These are phyloP conservation scores for Temnothorax longispinosus DNA, from an alignment of 1,140 invertebrate species.

Conservation along the genomic window DNA sequence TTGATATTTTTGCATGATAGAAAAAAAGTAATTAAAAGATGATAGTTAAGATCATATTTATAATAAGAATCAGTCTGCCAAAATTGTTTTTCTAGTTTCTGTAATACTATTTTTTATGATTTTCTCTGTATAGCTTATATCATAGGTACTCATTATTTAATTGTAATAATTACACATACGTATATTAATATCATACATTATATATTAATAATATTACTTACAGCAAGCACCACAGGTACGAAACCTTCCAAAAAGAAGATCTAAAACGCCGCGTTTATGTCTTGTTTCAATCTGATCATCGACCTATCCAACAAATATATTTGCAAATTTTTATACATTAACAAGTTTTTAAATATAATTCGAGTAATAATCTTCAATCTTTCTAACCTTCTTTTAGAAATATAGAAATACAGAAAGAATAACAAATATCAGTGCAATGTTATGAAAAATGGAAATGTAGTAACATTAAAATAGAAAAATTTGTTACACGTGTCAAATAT, in stretches of 20 bases:
- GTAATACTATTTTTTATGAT: not conserved
- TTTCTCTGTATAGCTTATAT: not conserved
- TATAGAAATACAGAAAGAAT: not conserved
- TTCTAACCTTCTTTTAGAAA: not conserved
- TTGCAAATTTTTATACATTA: not conserved
- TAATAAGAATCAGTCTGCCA: not conserved
- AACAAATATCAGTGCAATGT: not conserved
- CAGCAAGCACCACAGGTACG: slow-evolving; percentile 79
- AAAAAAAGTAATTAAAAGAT: not conserved
- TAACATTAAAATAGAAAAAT: not conserved
- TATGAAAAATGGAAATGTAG: not conserved
- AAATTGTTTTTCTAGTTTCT: not conserved
- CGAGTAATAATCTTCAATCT: not conserved
- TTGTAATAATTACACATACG: not conserved
- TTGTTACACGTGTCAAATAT: not conserved
- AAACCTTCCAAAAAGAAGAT: slow-evolving; percentile 77
- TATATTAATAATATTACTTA: slow-evolving; percentile 70
- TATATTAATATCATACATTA: not conserved
- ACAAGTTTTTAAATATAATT: not conserved
- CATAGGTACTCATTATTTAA: not conserved
- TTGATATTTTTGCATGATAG: not conserved
- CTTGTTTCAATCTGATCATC: slow-evolving; percentile 47
- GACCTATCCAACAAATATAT: slow-evolving; percentile 26
- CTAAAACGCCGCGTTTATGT: slow-evolving; percentile 75
- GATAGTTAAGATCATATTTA: not conserved